Base-by-base conservation (phyloP, 2,113 vertebrate species). In the Zosterops borbonicus region DNA sequence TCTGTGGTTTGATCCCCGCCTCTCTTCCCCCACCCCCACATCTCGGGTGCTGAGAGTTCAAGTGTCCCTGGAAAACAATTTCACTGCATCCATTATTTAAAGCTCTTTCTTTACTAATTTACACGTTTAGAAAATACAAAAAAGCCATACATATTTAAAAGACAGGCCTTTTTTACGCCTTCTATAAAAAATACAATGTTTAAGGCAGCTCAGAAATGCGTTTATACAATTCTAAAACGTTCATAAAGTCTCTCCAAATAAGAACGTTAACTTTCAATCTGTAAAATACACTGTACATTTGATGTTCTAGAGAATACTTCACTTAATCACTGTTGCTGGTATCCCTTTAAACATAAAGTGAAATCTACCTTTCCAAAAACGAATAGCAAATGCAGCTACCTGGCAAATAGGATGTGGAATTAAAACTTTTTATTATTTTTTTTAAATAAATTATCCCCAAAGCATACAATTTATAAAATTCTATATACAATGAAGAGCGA, bases 371-470 rank as follows among this genome's bases (percentile, higher is more conserved):
- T 97, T 95, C 82, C 68, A 92, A 55, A 91, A 92, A 93, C 78
- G 12, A 97, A 84, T 21, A 93, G 89, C 71, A 90, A 90, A 91
- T 96, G 96, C 68, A 87, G 84, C 90, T 95, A 96, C 83, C 83
- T 96, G 95, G 84, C 63, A 96, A 82, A 64, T 89, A 91, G 37
- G 74, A 94, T 20, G 71, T 71, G 41, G 82, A 96, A 89, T 98
- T 98, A 96, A 98, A 97, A 95, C 79, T 97, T 98, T 74, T 97
- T n/a, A 91, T 91, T 91, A 53, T 35, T 95, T 98, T 98, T 97
- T 97, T 97, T 98, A 99, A 98, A 99, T 99, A 99, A 99, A 99
- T 99, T 99, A 99, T 98, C 97, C 98, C 97, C 97, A 98, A 98
- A 92, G 98, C 97, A 98, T 98, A 98, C 97, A 97, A 98, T 98